Percentiles rank a stretch among this genome's conserved stretches.
Conservation (phyloP, 2,113 vertebrate species). For the Donacobius atricapilla region DNA sequence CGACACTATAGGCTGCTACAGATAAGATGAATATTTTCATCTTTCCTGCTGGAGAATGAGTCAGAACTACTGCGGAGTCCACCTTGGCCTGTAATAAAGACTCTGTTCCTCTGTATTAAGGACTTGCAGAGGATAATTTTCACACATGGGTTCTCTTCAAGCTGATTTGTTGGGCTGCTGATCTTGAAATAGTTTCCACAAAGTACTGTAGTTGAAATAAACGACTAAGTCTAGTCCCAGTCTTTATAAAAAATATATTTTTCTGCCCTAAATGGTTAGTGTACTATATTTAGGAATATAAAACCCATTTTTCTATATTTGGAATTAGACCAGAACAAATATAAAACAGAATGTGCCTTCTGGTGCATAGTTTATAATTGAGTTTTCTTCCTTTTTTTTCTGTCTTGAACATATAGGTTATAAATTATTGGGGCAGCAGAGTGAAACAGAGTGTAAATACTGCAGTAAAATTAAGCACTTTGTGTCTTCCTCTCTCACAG, state of each 20-base stretch:
- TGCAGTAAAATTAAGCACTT: conserved; percentile 25
- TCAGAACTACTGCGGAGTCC: background rate
- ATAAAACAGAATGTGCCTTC: background rate
- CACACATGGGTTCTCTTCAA: background rate
- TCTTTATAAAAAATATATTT: background rate
- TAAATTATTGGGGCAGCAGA: conserved; percentile 36
- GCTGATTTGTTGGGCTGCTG: background rate
- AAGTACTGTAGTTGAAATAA: background rate
- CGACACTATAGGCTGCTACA: background rate
- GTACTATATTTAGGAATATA: background rate
- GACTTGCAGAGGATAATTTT: background rate
- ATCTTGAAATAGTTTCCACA: background rate
- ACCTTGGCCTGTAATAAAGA: background rate
- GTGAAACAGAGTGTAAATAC: conserved; percentile 42
- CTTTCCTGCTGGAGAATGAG: background rate
- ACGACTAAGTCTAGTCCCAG: background rate
- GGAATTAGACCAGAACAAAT: conserved; percentile 2
- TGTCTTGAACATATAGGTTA: background rate
- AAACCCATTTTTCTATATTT: background rate
- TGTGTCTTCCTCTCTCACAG: background rate
- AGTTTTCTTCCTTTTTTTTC: conserved; percentile 13
- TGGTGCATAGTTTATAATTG: conserved; percentile 22
- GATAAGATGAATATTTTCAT: background rate
- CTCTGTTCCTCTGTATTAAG: rapidly evolving
- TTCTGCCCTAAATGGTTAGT: background rate